Percentiles rank a stretch among this genome's conserved stretches.
phyloP scores from a whole-genome alignment of 2,113 vertebrate species.

The Pomatostomus ruficeps region DNA sequence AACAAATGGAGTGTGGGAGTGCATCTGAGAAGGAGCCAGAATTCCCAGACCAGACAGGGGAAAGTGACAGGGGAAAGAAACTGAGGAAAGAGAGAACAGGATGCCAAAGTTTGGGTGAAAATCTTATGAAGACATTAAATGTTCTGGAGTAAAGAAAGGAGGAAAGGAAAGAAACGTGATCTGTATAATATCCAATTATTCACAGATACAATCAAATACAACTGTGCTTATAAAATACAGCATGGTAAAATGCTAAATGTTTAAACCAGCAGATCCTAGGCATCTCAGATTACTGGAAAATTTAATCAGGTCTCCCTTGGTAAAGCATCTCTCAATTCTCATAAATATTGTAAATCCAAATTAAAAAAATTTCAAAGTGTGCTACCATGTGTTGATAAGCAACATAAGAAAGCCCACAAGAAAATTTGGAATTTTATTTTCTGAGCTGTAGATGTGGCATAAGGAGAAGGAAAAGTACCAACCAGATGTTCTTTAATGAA shows the following conservation, averaged over 20 bases:
- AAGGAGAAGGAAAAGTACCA: not conserved
- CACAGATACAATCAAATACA: not conserved
- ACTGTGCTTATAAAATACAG: not conserved
- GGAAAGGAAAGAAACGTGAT: not conserved
- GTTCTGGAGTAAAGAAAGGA: not conserved
- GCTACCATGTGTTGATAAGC: not conserved
- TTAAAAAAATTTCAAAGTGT: not conserved
- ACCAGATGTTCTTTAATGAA: not conserved
- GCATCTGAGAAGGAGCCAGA: not conserved
- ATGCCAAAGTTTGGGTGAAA: not conserved
- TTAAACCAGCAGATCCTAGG: not conserved
- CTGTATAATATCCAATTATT: not conserved
- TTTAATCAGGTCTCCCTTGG: not conserved
- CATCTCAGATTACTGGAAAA: not conserved
- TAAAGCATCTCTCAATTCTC: not conserved
- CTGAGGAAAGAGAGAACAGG: not conserved
- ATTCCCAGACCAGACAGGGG: accelerated
- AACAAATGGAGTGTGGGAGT: not conserved
- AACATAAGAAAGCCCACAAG: not conserved
- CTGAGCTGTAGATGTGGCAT: not conserved
- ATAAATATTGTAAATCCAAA: not conserved
- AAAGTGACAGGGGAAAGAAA: not conserved
- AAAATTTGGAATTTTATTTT: not conserved
- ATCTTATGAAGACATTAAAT: not conserved
- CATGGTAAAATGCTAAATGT: not conserved